phyloP scores from a whole-genome alignment of 2,797 vertebrate genomes.

The Loris lydekkerianus region DNA sequence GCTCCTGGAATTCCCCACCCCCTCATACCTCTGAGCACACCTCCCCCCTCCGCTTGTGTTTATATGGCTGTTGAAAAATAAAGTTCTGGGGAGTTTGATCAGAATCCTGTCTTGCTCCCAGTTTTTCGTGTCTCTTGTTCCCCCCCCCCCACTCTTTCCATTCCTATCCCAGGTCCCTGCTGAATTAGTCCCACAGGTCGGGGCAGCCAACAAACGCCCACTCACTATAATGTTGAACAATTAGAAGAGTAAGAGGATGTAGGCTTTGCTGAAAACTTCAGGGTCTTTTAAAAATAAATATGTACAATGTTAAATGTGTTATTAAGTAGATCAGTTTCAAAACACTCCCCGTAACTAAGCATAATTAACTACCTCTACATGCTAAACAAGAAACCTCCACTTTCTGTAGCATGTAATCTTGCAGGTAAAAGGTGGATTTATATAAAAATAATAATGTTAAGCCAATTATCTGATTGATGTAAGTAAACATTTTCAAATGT shows the following conservation, averaged over 20 bases:
- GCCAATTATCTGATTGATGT: background rate
- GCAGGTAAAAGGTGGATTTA: background rate
- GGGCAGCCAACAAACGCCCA: background rate
- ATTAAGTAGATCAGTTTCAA: constrained; percentile 33
- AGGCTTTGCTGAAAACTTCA: constrained; percentile 55
- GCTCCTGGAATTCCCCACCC: too few relatives aligned
- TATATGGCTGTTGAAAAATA: too few relatives aligned
- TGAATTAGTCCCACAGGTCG: too few relatives aligned
- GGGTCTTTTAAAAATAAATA: constrained; percentile 57
- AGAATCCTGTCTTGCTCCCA: too few relatives aligned
- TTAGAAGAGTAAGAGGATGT: constrained; percentile 40
- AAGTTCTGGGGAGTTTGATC: too few relatives aligned
- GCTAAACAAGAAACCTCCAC: background rate
- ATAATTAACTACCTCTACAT: background rate
- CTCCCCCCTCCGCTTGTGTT: too few relatives aligned
- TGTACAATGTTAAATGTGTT: constrained; percentile 45
- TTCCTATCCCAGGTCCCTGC: too few relatives aligned
- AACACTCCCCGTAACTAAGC: constrained; percentile 42
- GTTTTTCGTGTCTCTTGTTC: too few relatives aligned
- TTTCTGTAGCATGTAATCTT: constrained; percentile 13
- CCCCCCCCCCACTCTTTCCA: too few relatives aligned
- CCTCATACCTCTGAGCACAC: too few relatives aligned
- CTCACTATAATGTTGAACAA: constrained; percentile 25
- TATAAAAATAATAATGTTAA: constrained; percentile 5
- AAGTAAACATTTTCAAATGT: background rate